Evolutionary conservation across 2,888 invertebrate species (phyloP).

Genomic region (Zootermopsis nevadensis): DNA sequence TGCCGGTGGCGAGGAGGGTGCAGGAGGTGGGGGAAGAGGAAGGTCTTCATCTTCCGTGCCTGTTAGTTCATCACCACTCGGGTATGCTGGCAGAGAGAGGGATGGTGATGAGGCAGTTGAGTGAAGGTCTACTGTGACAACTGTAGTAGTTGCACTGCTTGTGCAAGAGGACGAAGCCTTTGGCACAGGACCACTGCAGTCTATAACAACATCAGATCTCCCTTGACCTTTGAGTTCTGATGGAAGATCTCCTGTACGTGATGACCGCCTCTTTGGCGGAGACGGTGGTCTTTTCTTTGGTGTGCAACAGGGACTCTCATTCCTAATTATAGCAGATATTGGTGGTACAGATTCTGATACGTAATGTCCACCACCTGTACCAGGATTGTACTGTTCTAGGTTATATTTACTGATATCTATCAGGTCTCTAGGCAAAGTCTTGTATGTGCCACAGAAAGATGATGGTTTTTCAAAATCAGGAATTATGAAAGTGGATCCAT

Average conservation of each 20-base stretch:
- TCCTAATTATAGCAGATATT: not conserved
- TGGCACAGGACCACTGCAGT: slow-evolving; percentile 63
- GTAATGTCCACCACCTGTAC: slow-evolving; percentile 36
- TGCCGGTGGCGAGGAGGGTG: slow-evolving; percentile 73
- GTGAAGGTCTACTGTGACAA: slow-evolving; percentile 58
- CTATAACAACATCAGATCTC: slow-evolving; percentile 61
- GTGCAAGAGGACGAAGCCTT: slow-evolving; percentile 61
- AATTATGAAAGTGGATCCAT: slow-evolving; percentile 40
- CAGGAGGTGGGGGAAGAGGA: slow-evolving; percentile 73
- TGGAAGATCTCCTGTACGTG: slow-evolving; percentile 56
- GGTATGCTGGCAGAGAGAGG: slow-evolving; percentile 72
- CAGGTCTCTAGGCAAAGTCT: slow-evolving; percentile 67
- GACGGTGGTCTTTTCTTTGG: slow-evolving; percentile 80
- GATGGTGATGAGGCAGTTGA: slow-evolving; percentile 63
- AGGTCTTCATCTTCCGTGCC: slow-evolving; percentile 70
- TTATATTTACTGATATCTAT: slow-evolving; percentile 65
- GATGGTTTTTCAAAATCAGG: slow-evolving; percentile 50
- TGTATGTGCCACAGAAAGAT: slow-evolving; percentile 63
- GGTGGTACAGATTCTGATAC: slow-evolving; percentile 14
- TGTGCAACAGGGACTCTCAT: slow-evolving; percentile 41
- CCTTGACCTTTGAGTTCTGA: slow-evolving; percentile 20
- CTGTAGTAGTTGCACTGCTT: slow-evolving; percentile 59
- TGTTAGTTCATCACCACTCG: slow-evolving; percentile 73
- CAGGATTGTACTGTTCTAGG: slow-evolving; percentile 58
- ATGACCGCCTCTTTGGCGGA: slow-evolving; percentile 79